A percentile compares a stretch with the other conserved stretches of the same genome.
Evolutionary conservation across 2,797 vertebrate species (phyloP).

Genomic region (Chiloscyllium punctatum): DNA sequence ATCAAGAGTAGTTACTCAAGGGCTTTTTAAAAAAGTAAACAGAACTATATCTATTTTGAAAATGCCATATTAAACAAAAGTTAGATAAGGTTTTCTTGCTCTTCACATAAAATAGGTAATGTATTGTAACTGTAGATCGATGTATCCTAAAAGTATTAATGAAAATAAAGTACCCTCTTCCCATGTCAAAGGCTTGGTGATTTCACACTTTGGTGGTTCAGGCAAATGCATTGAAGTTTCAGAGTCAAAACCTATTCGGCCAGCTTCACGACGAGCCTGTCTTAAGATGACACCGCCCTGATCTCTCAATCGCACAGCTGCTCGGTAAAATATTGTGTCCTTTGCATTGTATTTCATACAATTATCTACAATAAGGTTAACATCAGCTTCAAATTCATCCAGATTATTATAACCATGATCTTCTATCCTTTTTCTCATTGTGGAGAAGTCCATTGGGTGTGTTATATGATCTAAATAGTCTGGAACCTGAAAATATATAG

Average conservation of each 20-base stretch:
- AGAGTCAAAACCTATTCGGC: constrained; percentile 77
- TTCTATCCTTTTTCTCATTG: constrained; percentile 82
- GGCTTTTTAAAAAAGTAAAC: too few species aligned
- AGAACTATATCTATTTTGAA: background rate
- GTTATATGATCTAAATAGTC: constrained; percentile 94
- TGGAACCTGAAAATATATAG: constrained; percentile 69
- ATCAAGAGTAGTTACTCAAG: too few species aligned
- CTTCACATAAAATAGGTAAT: background rate
- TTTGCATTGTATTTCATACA: constrained; percentile 98
- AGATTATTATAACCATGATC: constrained; percentile 79
- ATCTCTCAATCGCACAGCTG: constrained; percentile 82
- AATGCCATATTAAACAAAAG: background rate
- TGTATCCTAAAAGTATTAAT: background rate
- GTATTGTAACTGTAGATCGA: background rate
- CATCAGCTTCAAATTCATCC: constrained; percentile 84
- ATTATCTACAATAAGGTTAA: constrained; percentile 88
- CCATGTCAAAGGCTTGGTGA: constrained; percentile 79
- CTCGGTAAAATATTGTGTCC: constrained; percentile 92
- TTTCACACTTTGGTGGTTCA: constrained; percentile 72
- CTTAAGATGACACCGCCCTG: constrained; percentile 85
- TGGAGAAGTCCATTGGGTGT: constrained; percentile 91
- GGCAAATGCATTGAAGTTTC: constrained; percentile 81
- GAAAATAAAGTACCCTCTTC: constrained; percentile 75
- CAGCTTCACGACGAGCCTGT: constrained; percentile 76
- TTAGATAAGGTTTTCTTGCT: background rate